These are phyloP conservation scores for Glaucidium brasilianum DNA, from an alignment of 2,113 vertebrate genomes.

Conservation along the genomic window DNA sequence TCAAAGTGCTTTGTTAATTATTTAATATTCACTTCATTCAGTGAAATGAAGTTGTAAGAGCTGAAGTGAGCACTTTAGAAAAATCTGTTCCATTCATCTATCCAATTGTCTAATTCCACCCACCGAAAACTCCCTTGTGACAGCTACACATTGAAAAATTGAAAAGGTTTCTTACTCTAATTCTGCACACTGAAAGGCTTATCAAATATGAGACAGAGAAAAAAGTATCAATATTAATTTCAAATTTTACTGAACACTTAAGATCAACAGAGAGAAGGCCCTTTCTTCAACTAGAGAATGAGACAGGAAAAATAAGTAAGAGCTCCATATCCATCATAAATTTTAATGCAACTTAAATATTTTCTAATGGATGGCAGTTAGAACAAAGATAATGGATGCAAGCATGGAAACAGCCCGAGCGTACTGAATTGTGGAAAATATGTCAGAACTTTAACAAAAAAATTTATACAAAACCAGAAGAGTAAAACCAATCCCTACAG, in stretches of 20 bases:
- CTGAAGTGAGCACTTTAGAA: neutral
- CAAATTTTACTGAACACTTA: neutral
- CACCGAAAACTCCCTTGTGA: neutral
- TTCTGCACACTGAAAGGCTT: neutral
- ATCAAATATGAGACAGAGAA: neutral
- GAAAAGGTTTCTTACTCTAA: neutral
- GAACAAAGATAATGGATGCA: neutral
- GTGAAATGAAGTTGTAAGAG: neutral
- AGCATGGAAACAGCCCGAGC: neutral
- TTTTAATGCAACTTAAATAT: neutral
- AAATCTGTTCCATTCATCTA: neutral
- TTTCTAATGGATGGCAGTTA: neutral
- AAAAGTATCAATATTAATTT: neutral
- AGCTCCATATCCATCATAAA: neutral
- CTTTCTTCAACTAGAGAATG: neutral
- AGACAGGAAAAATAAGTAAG: neutral
- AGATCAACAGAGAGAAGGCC: neutral
- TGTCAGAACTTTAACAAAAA: neutral
- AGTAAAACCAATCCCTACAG: neutral
- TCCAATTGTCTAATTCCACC: neutral
- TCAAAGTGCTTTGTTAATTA: neutral
- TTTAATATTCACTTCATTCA: conserved; percentile 4
- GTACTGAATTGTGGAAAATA: neutral
- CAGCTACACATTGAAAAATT: neutral
- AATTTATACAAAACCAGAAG: neutral